phyloP scores from a whole-genome alignment of 2,888 invertebrate genomes.

The Lithosia quadra region DNA sequence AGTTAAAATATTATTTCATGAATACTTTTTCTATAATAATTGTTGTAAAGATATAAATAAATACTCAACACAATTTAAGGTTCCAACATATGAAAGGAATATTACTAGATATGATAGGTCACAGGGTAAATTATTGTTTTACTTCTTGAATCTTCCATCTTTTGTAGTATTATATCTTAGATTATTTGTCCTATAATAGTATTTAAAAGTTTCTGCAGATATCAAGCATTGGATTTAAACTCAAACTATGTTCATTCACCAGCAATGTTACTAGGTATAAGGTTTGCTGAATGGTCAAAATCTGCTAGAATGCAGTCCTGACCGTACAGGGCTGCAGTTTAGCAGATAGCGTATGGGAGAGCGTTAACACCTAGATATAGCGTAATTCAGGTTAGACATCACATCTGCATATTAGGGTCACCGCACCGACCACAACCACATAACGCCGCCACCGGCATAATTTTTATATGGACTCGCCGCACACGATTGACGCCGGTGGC shows the following conservation, averaged over 20 bases:
- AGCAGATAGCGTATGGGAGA: no score
- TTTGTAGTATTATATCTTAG: conserved; percentile 5
- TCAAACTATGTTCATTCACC: background rate
- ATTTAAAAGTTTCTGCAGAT: background rate
- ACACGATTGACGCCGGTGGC: no score
- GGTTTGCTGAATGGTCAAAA: background rate
- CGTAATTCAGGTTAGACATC: no score
- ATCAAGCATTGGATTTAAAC: background rate
- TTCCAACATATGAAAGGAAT: conserved; percentile 23
- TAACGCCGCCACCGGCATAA: no score
- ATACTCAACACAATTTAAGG: conserved; percentile 29
- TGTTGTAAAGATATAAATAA: conserved; percentile 41
- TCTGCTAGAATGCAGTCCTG: no score
- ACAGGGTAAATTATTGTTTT: conserved; percentile 43
- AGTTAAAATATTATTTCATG: conserved; percentile 14
- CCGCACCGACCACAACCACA: no score
- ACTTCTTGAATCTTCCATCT: conserved; percentile 4
- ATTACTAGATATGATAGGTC: conserved; percentile 34
- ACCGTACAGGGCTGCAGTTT: no score
- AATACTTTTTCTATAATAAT: conserved; percentile 13
- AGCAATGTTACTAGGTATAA: background rate
- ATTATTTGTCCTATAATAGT: conserved; percentile 11
- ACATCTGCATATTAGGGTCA: no score
- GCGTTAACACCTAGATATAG: no score
- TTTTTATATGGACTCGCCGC: no score